phyloP scores from a whole-genome alignment of 2,888 invertebrate genomes.

The Erpobdella octoculata region DNA sequence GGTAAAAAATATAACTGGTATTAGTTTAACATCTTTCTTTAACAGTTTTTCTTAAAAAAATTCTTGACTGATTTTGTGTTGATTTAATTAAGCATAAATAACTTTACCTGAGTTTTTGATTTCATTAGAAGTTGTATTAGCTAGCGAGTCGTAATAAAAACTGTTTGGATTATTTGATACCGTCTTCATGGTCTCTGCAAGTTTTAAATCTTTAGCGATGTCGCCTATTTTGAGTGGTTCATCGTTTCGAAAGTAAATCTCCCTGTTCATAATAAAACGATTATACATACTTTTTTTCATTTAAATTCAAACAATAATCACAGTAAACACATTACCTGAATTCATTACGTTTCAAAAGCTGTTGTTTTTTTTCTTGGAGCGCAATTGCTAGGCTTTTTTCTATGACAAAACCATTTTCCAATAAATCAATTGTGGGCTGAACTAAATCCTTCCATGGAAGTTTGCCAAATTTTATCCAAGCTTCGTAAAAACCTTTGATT shows the following conservation, averaged over 20 bases:
- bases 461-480: slow-evolving; percentile 28
- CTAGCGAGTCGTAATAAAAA: slow-evolving; percentile 69
- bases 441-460: slow-evolving; percentile 30
- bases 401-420: slow-evolving; percentile 27
- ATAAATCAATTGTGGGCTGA: slow-evolving; percentile 24
- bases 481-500: slow-evolving; percentile 30
- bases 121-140: slow-evolving; percentile 64
- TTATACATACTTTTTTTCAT: no score
- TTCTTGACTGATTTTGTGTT: no score
- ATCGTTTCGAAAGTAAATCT: slow-evolving; percentile 28
- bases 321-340: no score
- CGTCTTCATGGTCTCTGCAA: slow-evolving; percentile 65
- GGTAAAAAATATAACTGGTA: no score
- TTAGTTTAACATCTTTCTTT: no score
- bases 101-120: slow-evolving; percentile 59
- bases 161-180: slow-evolving; percentile 63
- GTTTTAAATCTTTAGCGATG: slow-evolving; percentile 59
- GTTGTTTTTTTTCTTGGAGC: no score
- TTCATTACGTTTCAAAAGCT: no score
- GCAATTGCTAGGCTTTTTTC: no score
- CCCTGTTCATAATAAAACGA: no score
- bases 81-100: no score
- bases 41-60: no score
- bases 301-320: no score
- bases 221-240: slow-evolving; percentile 59